phyloP scores from a whole-genome alignment of 2,113 vertebrate genomes.

The Lophius piscatorius region DNA sequence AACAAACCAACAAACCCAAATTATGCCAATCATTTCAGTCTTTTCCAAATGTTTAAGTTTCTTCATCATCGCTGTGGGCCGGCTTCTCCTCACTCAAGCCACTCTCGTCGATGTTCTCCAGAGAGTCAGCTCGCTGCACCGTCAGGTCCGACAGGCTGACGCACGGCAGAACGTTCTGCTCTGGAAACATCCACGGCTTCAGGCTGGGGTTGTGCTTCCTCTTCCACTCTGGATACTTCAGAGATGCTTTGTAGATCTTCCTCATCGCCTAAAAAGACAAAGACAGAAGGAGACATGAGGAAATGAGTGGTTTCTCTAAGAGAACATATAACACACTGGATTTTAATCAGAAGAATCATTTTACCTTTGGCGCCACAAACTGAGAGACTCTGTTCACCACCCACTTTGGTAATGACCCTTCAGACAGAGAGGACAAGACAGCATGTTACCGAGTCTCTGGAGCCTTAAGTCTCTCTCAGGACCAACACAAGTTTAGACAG shows the following conservation, averaged over 20 bases:
- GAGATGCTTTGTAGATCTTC: slow-evolving; percentile 87
- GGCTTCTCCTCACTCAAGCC: slow-evolving; percentile 77
- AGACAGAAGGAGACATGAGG: background rate
- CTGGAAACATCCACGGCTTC: slow-evolving; percentile 86
- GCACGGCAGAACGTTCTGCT: slow-evolving; percentile 83
- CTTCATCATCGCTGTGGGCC: slow-evolving; percentile 82
- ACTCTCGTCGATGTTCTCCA: slow-evolving; percentile 87
- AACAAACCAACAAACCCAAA: background rate
- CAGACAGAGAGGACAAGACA: background rate
- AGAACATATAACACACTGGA: too few species aligned
- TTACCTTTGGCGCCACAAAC: slow-evolving; percentile 87
- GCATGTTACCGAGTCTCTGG: too few species aligned
- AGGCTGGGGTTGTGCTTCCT: slow-evolving; percentile 79
- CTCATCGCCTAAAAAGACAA: slow-evolving; percentile 81
- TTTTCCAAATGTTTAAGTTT: slow-evolving; percentile 35
- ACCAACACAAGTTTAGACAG: too few species aligned
- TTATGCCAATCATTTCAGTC: fast-evolving
- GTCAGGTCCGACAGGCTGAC: slow-evolving; percentile 77
- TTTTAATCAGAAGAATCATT: background rate
- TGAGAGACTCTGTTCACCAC: slow-evolving; percentile 89
- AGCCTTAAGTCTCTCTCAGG: too few species aligned
- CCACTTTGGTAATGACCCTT: slow-evolving; percentile 88
- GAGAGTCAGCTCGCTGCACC: slow-evolving; percentile 79
- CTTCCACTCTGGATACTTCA: slow-evolving; percentile 90
- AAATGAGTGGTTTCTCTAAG: too few species aligned